Conservation (phyloP, 2,888 invertebrate genomes). For the Pycnomerus fuliginosus region DNA sequence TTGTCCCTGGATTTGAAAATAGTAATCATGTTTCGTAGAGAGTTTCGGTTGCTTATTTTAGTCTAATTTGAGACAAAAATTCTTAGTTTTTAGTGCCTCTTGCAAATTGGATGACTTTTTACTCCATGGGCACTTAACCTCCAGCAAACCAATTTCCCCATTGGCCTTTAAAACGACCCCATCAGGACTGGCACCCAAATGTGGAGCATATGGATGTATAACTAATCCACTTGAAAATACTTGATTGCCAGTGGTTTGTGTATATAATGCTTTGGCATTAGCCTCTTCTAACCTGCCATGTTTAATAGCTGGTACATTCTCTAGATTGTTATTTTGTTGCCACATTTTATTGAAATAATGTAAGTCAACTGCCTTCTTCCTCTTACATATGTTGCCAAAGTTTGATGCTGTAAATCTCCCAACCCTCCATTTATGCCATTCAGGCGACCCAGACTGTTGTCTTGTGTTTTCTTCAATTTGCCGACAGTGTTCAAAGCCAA, state of each 20-base stretch:
- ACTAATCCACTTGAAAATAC: neutral
- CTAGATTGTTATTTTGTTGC: neutral
- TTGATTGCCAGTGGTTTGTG: neutral
- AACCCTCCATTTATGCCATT: neutral
- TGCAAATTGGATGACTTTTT: no score
- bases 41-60: no score
- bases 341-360: neutral
- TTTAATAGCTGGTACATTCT: neutral
- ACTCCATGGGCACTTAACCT: no score
- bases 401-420: neutral
- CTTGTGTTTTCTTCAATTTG: neutral
- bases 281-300: neutral
- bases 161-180: no score
- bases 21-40: constrained; percentile 5
- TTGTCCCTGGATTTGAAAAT: constrained; percentile 3
- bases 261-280: neutral
- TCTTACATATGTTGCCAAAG: neutral
- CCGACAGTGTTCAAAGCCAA: neutral
- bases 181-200: constrained; percentile 6
- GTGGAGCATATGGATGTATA: constrained; percentile 2
- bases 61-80: no score
- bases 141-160: no score
- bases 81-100: no score
- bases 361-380: neutral
- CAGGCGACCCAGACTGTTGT: neutral